These are phyloP conservation scores for Meles meles DNA, from an alignment of 2,113 vertebrate species.

Conservation along the genomic window DNA sequence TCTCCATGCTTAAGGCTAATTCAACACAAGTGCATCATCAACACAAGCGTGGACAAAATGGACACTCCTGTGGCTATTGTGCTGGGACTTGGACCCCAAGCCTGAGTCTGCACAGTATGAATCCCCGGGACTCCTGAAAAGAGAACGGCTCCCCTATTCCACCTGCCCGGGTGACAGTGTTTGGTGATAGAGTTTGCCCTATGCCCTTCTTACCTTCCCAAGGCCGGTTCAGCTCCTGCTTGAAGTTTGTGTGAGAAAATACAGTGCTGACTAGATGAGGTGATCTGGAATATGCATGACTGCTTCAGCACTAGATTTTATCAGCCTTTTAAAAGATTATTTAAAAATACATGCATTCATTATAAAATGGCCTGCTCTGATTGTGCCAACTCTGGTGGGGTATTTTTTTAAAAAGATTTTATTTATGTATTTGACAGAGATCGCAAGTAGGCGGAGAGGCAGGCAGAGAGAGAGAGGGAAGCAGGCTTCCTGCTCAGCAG, in stretches of 20 bases:
- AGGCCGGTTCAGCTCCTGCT: not conserved
- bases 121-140: not conserved
- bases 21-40: not conserved
- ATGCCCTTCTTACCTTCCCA: not conserved
- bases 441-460: too few relatives aligned
- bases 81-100: not conserved
- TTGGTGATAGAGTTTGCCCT: not conserved
- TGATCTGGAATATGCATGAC: not conserved
- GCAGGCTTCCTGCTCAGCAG: too few relatives aligned
- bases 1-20: not conserved
- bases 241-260: not conserved
- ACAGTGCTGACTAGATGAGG: not conserved
- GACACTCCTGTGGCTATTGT: not conserved
- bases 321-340: not conserved
- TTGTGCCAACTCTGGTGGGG: not conserved
- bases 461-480: too few relatives aligned
- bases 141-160: not conserved
- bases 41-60: not conserved
- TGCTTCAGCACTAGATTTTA: not conserved
- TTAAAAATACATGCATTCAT: not conserved
- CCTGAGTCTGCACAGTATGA: not conserved
- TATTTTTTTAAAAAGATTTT: not conserved
- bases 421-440: too few relatives aligned
- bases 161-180: not conserved
- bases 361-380: not conserved